phyloP scores from a whole-genome alignment of 2,797 vertebrate species.

The Yasuhikotakia modesta region DNA sequence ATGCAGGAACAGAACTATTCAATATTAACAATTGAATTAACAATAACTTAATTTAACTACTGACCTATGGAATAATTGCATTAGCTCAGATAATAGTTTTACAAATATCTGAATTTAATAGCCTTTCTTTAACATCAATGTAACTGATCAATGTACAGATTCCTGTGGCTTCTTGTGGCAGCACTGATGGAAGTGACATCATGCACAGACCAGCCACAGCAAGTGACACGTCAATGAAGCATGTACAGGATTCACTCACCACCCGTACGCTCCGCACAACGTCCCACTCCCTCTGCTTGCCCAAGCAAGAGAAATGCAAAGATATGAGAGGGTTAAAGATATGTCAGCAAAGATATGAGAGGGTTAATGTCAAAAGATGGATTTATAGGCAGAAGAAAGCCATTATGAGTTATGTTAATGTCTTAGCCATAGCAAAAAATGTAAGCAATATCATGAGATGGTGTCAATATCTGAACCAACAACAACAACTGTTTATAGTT shows the following conservation, averaged over 20 bases:
- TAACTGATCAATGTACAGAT: background rate
- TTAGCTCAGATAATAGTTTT: background rate
- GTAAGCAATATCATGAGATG: conserved; percentile 35
- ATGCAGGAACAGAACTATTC: background rate
- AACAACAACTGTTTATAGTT: background rate
- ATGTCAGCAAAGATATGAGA: conserved; percentile 70
- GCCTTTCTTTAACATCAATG: background rate
- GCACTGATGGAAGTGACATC: conserved; percentile 55
- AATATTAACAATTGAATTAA: background rate
- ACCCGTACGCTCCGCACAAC: conserved; percentile 87
- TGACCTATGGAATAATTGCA: background rate
- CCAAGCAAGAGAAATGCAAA: conserved; percentile 80
- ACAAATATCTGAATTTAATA: background rate
- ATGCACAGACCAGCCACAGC: conserved; percentile 63
- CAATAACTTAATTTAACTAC: background rate
- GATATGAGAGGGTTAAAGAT: conserved; percentile 77
- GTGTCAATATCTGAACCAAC: conserved; percentile 47
- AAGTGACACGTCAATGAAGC: conserved; percentile 60
- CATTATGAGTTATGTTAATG: conserved; percentile 2
- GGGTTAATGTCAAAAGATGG: conserved; percentile 53
- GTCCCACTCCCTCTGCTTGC: conserved; percentile 91
- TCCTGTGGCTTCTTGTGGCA: background rate
- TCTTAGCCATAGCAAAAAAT: conserved; percentile 50
- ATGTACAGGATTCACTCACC: conserved; percentile 85
- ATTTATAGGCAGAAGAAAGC: conserved; percentile 56